Percentiles rank a stretch among this genome's conserved stretches.
Evolutionary conservation across 1,140 invertebrate genomes (phyloP).

Genomic region (Psilanteris sp.): DNA sequence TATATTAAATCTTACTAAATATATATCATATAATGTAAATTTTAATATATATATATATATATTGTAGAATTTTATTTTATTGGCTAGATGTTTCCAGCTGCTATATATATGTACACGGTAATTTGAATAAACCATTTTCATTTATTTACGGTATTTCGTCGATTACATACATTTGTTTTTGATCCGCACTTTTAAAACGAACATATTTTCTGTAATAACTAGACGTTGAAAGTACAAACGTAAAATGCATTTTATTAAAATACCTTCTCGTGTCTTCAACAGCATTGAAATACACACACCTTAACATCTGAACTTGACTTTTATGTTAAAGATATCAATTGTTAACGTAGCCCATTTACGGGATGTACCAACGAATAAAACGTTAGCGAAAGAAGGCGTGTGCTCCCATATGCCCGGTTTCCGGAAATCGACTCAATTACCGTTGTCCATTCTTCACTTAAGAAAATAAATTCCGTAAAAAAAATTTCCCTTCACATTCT

Average conservation of each 20-base stretch:
- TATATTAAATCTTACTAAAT: too few relatives aligned
- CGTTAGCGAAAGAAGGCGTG: slow-evolving; percentile 33
- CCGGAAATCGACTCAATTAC: slow-evolving; percentile 51
- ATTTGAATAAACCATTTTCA: too few relatives aligned
- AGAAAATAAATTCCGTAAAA: slow-evolving; percentile 40
- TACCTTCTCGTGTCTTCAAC: slow-evolving; percentile 4
- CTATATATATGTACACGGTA: too few relatives aligned
- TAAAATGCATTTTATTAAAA: not conserved
- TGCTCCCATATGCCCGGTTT: slow-evolving; percentile 32
- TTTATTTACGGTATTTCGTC: too few relatives aligned
- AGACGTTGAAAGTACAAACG: not conserved
- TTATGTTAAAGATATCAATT: slow-evolving; percentile 43
- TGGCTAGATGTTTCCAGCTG: too few relatives aligned
- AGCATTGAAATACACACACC: slow-evolving; percentile 4
- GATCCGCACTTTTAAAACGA: too few relatives aligned
- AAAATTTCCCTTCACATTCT: slow-evolving; percentile 4
- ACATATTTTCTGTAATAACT: too few relatives aligned
- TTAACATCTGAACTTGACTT: slow-evolving; percentile 26
- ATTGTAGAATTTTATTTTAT: too few relatives aligned
- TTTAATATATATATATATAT: too few relatives aligned
- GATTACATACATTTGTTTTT: too few relatives aligned
- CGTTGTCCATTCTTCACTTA: slow-evolving; percentile 29
- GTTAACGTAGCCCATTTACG: slow-evolving; percentile 33
- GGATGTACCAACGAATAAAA: slow-evolving; percentile 19
- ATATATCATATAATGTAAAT: too few relatives aligned